Evolutionary conservation across 64 coral and sea anemone species (phyloP), one percentile per base, ranked within the genome.

Genomic region (Dendronephthya gigantea): DNA sequence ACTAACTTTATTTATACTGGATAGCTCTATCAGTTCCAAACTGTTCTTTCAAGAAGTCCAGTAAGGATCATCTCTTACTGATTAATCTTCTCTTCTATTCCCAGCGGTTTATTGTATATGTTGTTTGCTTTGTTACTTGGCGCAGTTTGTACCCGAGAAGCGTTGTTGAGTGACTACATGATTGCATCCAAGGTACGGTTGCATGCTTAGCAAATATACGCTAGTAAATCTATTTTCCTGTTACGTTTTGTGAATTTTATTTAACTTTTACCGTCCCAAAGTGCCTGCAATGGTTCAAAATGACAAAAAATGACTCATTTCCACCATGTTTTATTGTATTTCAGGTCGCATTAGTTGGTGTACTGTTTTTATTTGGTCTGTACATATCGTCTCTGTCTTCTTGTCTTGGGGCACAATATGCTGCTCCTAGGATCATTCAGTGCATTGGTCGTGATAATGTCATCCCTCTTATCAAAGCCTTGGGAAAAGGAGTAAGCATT

Each of bases 351-450:
- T 55, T 97, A 1, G 94, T 97, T 0, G 91, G 94, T n/a, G 94
- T 97, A 6, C 33, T 97, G 62, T 97, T 97, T 37, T 50, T 97
- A 58, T 97, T 97, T 85, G 94, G 94, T 68, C n/a, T 97, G 86
- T 97, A 97, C 37, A 89, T 97, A 0, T 97, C 94, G 12, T 93
- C 94, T 45, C 31, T 97, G 1, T 97, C 94, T 0, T 97, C 94
- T n/a, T 97, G 94, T 48, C 89, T 97, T 0, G 94, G 94, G 19
- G 94, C 94, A 0, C 94, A 97, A 22, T 97, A 97, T 39, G 94
- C 91, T 1, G 91, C 94, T 0, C 94, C 94, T 0, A 51, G 94
- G 68, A 90, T 97, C 27, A 66, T 97, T 32, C 94, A 97, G 49
- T 92, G 90, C 34, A 93, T 97, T 23, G 90, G 94, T 29, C 88